Conservation (phyloP, 2,113 vertebrate genomes). For the Otolemur garnettii region DNA sequence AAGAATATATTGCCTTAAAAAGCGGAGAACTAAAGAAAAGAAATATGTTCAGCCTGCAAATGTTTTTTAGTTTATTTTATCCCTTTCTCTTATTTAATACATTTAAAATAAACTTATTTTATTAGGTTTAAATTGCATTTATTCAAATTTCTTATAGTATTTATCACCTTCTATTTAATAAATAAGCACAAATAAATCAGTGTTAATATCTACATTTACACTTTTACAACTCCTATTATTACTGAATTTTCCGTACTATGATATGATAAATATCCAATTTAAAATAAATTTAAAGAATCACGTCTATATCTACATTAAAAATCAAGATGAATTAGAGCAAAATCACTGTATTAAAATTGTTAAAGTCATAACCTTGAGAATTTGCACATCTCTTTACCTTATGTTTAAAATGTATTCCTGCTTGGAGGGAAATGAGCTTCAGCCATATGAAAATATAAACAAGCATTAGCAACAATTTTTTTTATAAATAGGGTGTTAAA, state of each 20-base stretch:
- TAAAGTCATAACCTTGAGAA: neutral
- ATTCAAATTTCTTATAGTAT: neutral
- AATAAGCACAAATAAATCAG: neutral
- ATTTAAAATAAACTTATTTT: constrained; percentile 48
- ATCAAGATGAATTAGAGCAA: constrained; percentile 18
- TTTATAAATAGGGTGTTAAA: neutral
- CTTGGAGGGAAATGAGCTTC: neutral
- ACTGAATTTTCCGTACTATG: neutral
- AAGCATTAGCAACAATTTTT: neutral
- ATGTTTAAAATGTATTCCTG: neutral
- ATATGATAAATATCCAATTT: neutral
- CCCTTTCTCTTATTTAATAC: neutral
- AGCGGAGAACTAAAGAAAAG: neutral
- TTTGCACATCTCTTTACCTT: neutral
- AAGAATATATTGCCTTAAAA: neutral
- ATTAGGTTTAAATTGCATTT: neutral
- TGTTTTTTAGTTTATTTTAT: neutral
- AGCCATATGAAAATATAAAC: neutral
- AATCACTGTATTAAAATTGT: neutral
- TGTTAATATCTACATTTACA: neutral
- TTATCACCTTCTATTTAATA: constrained; percentile 52
- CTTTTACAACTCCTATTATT: neutral
- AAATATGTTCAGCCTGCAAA: neutral
- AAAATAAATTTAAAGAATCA: constrained; percentile 34
- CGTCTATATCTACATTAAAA: neutral